Conservation (phyloP, 92 coral and sea anemone species). For the Heteractis magnifica region DNA sequence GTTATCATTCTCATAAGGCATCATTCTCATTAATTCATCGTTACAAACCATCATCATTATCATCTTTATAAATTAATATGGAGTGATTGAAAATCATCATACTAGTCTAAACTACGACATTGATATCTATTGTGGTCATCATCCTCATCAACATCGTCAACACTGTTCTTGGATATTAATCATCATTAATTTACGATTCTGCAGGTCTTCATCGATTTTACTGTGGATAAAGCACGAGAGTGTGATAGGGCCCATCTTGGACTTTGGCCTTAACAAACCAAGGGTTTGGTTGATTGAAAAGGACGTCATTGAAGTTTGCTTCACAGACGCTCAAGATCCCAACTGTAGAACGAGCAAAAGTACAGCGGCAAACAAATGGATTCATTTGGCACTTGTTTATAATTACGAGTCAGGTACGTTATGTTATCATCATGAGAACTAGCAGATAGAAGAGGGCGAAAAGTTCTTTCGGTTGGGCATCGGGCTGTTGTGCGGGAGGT, state of each 20-base stretch:
- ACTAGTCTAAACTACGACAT: no score
- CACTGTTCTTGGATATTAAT: background rate
- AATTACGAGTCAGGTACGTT: slow-evolving; percentile 35
- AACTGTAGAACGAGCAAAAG: background rate
- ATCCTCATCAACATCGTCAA: no score
- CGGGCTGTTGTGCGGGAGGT: no score
- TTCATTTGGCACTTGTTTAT: slow-evolving; percentile 29
- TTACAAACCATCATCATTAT: no score
- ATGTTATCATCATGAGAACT: background rate
- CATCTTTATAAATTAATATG: no score
- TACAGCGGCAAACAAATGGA: slow-evolving; percentile 9
- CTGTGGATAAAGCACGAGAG: slow-evolving; percentile 48
- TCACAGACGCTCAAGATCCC: background rate
- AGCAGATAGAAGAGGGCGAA: no score
- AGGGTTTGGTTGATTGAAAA: slow-evolving; percentile 26
- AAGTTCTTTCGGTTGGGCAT: background rate
- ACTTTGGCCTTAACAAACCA: slow-evolving; percentile 16
- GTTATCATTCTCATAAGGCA: no score
- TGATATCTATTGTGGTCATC: no score
- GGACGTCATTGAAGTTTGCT: slow-evolving; percentile 19
- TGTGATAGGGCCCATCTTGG: slow-evolving; percentile 31
- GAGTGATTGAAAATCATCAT: no score
- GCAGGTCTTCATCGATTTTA: slow-evolving; percentile 28
- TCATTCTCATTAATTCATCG: no score
- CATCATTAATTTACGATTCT: background rate